A percentile compares a stretch with the other conserved stretches of the same genome.
Conservation (phyloP, 2,113 vertebrate species). For the Gadus macrocephalus region DNA sequence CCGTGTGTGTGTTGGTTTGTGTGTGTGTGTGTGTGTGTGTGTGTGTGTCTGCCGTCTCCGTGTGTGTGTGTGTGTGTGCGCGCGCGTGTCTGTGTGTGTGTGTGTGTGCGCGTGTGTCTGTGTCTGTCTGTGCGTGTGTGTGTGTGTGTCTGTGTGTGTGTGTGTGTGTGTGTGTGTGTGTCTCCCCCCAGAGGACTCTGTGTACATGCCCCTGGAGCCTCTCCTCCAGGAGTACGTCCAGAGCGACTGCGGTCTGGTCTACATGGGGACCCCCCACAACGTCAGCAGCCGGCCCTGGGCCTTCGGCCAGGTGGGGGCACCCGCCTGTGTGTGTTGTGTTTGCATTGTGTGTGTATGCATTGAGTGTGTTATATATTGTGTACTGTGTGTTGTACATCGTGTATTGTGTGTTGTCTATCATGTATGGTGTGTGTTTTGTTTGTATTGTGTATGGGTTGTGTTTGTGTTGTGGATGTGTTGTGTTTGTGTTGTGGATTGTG, state of each 20-base stretch:
- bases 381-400: background rate
- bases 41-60: no score
- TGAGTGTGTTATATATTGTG: no score
- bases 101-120: no score
- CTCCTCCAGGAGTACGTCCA: slow-evolving; percentile 56
- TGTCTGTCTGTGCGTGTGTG: no score
- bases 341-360: background rate
- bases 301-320: slow-evolving; percentile 54
- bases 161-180: background rate
- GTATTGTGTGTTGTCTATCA: background rate
- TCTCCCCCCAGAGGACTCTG: slow-evolving; percentile 48
- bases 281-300: slow-evolving; percentile 44
- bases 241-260: slow-evolving; percentile 55
- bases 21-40: no score
- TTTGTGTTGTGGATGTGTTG: no score
- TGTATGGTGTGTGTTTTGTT: no score
- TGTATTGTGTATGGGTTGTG: no score
- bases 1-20: no score
- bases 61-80: no score
- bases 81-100: no score
- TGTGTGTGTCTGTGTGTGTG: no score
- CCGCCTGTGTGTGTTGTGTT: background rate
- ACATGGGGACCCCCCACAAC: slow-evolving; percentile 48
- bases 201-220: slow-evolving; percentile 49
- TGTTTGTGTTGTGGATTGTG: background rate